Evolutionary conservation across 2,797 vertebrate species (phyloP), one percentile per base, ranked within the genome.

Genomic region (Phalanger gymnotis): DNA sequence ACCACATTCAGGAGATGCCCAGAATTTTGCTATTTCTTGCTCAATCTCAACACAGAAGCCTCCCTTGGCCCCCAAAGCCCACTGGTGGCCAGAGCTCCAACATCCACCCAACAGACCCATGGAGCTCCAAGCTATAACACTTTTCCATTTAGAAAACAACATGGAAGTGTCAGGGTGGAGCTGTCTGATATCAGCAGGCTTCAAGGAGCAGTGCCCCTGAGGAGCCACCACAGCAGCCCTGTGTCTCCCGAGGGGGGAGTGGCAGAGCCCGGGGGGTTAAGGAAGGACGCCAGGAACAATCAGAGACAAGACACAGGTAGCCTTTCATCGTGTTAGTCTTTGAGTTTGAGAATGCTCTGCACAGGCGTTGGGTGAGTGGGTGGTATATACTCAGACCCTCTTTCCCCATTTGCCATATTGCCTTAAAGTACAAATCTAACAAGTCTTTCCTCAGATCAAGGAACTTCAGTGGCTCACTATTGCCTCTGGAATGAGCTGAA

Each of bases 211-310:
- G n/a, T n/a, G n/a, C 14, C 54, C 54, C 14, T 14, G 7, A 11
- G 0, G 11, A 66, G 61, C 34, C 14, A n/a, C 66, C 6, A 7
- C n/a, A 22, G n/a, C 16, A 10, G 19, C 14, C 34, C 61, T 73
- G 61, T 16, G 1, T 2, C 14, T 19, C 31, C 1, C 4, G 4
- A 34, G 1, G 2, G 27, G 1, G 27, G 6, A 57, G 56, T 7
- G 10, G 56, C 27, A 28, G 31, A 61, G 28, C 10, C 57, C 57
- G 12, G 10, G 11, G 57, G 58, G 58, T 34, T 61, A 61, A 61
- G 31, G 58, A 58, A 58, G 58, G 61, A 16, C 34, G 16, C 16
- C 19, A 16, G 61, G 30, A 22, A 22, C 16, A 19, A n/a, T n/a
- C 34, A 73, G 34, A 5, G 34, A n/a, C n/a, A n/a, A n/a, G 16